Evolutionary conservation across 2,888 invertebrate species (phyloP).

Genomic region (Abrostola triplasia): DNA sequence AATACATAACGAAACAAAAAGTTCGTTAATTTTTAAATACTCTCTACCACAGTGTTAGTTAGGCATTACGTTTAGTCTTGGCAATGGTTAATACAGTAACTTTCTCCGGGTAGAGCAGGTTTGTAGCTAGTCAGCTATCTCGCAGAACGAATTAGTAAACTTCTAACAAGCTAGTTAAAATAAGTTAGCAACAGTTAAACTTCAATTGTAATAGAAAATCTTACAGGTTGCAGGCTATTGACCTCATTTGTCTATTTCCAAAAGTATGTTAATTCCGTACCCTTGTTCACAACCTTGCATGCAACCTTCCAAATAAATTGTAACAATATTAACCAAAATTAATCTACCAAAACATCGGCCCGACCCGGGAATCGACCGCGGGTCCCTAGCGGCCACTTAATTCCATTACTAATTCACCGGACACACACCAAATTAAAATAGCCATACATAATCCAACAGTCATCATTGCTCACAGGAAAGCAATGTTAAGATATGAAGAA

Average conservation of each 20-base stretch:
- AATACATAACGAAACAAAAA: no score
- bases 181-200: not conserved
- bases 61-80: not conserved
- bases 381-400: constrained; percentile 79
- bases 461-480: constrained; percentile 11
- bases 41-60: no score
- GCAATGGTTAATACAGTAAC: not conserved
- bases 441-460: constrained; percentile 54
- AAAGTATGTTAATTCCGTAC: constrained; percentile 1
- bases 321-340: constrained; percentile 55
- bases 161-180: constrained; percentile 13
- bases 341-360: constrained; percentile 65
- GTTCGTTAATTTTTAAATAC: no score
- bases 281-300: constrained; percentile 1
- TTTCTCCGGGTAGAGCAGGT: constrained; percentile 21
- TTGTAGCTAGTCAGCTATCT: constrained; percentile 36
- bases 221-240: not conserved
- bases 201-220: not conserved
- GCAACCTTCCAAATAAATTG: constrained; percentile 33
- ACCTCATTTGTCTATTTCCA: not conserved
- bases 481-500: not conserved
- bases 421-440: constrained; percentile 77
- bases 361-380: constrained; percentile 64
- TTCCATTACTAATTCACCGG: constrained; percentile 81
- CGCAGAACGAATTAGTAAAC: constrained; percentile 3